Percentiles rank a stretch among this genome's conserved stretches.
These are phyloP conservation scores for Ianthella basta DNA, from an alignment of 37 sponge, comb jelly and placozoan species.

Conservation along the genomic window DNA sequence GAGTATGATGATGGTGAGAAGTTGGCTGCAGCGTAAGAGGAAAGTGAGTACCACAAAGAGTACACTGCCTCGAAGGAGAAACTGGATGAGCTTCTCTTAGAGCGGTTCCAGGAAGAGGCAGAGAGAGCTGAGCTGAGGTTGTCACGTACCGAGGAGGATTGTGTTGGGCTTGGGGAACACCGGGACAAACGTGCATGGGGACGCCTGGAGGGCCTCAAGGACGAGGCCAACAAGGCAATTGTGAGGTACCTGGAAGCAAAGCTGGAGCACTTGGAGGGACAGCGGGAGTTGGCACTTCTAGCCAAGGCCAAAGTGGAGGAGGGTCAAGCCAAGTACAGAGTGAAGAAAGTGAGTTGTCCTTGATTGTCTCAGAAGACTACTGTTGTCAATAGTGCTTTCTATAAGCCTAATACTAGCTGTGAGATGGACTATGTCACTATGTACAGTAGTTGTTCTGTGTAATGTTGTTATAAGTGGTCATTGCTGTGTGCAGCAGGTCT, in stretches of 20 bases:
- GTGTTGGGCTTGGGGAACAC: neutral
- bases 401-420: no score
- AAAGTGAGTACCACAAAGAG: slow-evolving; percentile 36
- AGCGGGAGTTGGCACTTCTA: slow-evolving; percentile 44
- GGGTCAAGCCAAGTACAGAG: slow-evolving; percentile 39
- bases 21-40: slow-evolving; percentile 27
- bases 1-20: slow-evolving; percentile 8
- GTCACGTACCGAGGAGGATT: slow-evolving; percentile 30
- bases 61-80: slow-evolving; percentile 33
- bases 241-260: slow-evolving; percentile 29
- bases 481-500: no score
- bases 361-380: no score
- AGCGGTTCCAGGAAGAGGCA: slow-evolving; percentile 28
- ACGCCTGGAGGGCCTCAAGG: slow-evolving; percentile 16
- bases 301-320: slow-evolving; percentile 59
- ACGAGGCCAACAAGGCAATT: slow-evolving; percentile 38
- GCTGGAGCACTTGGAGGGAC: slow-evolving; percentile 32
- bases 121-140: slow-evolving; percentile 42
- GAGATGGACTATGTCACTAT: no score
- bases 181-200: slow-evolving; percentile 36
- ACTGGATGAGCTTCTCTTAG: slow-evolving; percentile 12
- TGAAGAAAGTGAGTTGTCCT: no score
- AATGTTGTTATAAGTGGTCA: no score
- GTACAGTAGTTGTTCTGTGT: no score
- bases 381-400: no score